These are phyloP conservation scores for Strix aluco DNA, from an alignment of 2,113 vertebrate genomes.

Conservation along the genomic window DNA sequence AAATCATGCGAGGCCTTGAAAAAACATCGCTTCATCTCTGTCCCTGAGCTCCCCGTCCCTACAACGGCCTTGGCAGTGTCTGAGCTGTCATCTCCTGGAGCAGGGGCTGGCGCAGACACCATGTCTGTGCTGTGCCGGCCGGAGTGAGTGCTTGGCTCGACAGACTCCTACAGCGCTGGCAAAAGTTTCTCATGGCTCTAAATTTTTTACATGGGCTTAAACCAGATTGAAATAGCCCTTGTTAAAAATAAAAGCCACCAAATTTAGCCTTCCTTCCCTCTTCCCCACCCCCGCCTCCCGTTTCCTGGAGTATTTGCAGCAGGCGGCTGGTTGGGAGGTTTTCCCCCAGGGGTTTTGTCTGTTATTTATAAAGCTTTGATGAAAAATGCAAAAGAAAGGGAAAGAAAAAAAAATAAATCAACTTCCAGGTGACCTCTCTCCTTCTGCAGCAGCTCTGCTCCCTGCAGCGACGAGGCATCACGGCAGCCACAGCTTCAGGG, in stretches of 20 bases:
- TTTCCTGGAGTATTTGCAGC: conserved; percentile 55
- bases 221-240: conserved; percentile 18
- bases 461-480: neutral
- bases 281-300: neutral
- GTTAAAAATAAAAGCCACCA: conserved; percentile 60
- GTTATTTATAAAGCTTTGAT: conserved; percentile 51
- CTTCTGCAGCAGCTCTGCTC: neutral
- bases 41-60: neutral
- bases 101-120: neutral
- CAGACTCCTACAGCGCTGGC: neutral
- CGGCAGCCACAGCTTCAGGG: neutral
- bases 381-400: conserved; percentile 24
- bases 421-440: conserved; percentile 57
- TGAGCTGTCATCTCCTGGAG: neutral
- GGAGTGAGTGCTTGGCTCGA: accelerated
- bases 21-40: neutral
- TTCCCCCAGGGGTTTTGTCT: conserved; percentile 6
- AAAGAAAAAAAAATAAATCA: neutral
- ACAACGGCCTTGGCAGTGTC: neutral
- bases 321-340: conserved; percentile 16
- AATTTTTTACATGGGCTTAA: neutral
- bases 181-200: conserved; percentile 1
- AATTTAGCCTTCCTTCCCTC: conserved; percentile 63
- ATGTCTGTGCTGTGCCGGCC: accelerated
- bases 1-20: neutral